These are phyloP conservation scores for Stegodyphus dumicola DNA, from an alignment of 1,140 invertebrate species.

Conservation along the genomic window DNA sequence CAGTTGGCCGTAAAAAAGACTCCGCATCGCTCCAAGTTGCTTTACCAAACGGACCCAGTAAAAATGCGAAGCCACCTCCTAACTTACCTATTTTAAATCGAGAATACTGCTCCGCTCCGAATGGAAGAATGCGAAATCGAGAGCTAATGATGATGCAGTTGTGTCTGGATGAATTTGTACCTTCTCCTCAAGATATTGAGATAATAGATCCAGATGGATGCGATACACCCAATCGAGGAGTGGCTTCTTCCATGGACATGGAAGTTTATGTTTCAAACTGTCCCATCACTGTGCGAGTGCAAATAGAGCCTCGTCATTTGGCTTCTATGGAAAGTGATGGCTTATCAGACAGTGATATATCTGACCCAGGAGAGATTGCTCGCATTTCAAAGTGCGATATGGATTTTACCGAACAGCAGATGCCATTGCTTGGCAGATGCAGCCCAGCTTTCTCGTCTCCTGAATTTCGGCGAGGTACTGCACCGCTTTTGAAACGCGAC, in stretches of 20 bases:
- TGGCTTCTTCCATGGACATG: slow-evolving; percentile 60
- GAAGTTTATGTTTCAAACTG: slow-evolving; percentile 61
- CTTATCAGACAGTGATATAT: slow-evolving; percentile 61
- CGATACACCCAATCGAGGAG: slow-evolving; percentile 48
- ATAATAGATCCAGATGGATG: slow-evolving; percentile 64
- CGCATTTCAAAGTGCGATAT: slow-evolving; percentile 33
- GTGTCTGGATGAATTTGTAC: slow-evolving; percentile 60
- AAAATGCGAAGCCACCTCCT: slow-evolving; percentile 27
- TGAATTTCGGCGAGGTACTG: slow-evolving; percentile 13
- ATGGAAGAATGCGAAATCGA: slow-evolving; percentile 31
- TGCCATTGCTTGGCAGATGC: slow-evolving; percentile 40
- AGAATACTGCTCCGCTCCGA: not conserved
- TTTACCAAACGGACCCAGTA: not conserved
- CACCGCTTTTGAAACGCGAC: slow-evolving; percentile 51
- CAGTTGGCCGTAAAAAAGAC: slow-evolving; percentile 16
- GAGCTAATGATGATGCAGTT: slow-evolving; percentile 59
- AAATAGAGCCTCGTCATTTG: slow-evolving; percentile 60
- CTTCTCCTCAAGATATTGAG: slow-evolving; percentile 64
- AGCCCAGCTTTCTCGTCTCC: slow-evolving; percentile 49
- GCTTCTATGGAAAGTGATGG: slow-evolving; percentile 65
- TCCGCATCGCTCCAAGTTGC: not conserved
- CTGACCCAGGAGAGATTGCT: slow-evolving; percentile 35
- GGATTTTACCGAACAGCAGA: slow-evolving; percentile 48
- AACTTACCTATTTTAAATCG: slow-evolving; percentile 16
- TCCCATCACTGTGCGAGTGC: slow-evolving; percentile 60